Conservation (phyloP, 2,888 invertebrate genomes). For the Apotomis turbidana region DNA sequence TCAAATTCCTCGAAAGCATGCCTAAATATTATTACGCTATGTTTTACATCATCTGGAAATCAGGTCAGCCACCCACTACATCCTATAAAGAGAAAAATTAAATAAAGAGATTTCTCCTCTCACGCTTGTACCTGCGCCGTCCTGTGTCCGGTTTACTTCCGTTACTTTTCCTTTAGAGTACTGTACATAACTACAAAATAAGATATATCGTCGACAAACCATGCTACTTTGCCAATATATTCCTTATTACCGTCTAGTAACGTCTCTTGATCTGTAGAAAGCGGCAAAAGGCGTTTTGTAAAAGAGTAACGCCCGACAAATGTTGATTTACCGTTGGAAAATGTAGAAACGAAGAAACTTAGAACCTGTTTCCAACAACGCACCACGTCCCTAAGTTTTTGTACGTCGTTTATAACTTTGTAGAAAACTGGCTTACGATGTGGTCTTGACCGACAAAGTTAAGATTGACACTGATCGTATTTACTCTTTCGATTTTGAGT, state of each 20-base stretch:
- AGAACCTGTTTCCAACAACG: conserved; percentile 47
- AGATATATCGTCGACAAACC: conserved; percentile 33
- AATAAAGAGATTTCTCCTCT: conserved; percentile 76
- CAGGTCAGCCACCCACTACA: conserved; percentile 68
- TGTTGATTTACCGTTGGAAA: conserved; percentile 58
- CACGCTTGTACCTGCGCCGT: conserved; percentile 55
- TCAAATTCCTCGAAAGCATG: conserved; percentile 25
- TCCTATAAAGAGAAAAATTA: conserved; percentile 69
- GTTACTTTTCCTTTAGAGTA: conserved; percentile 74
- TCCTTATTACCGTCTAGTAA: conserved; percentile 47
- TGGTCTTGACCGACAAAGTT: conserved; percentile 55
- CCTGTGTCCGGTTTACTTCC: conserved; percentile 77
- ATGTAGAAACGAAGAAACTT: conserved; percentile 47
- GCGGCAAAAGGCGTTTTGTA: conserved; percentile 50
- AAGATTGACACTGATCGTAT: conserved; percentile 39
- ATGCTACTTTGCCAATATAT: conserved; percentile 41
- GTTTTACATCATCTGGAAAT: conserved; percentile 55
- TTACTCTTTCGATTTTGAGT: conserved; percentile 43
- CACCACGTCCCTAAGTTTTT: background rate
- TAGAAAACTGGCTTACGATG: conserved; percentile 60
- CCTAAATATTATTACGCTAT: conserved; percentile 41
- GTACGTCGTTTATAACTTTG: background rate
- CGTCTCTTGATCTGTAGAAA: conserved; percentile 32
- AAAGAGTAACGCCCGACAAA: conserved; percentile 50
- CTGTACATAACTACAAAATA: conserved; percentile 49